Evolutionary conservation across 1,140 invertebrate genomes (phyloP).

Genomic region (Bombus superbus): DNA sequence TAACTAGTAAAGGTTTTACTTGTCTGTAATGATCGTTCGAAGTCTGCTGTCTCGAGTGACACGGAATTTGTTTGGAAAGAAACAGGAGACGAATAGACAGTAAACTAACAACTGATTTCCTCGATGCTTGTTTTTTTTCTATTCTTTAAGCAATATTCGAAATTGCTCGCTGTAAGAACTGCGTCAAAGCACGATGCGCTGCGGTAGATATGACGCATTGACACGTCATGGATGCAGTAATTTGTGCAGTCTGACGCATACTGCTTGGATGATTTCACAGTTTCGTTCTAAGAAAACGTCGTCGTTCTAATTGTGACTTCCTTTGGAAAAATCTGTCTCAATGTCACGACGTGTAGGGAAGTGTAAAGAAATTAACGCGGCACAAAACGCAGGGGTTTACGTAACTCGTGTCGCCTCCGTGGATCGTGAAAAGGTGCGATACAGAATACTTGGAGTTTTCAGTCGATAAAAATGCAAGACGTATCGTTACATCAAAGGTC

Average conservation of each 20-base stretch:
- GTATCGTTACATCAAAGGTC: neutral
- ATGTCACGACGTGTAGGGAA: neutral
- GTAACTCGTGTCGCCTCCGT: neutral
- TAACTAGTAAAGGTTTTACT: too few species aligned
- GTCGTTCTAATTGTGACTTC: neutral
- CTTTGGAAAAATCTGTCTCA: neutral
- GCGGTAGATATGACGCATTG: neutral
- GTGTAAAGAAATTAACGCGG: neutral
- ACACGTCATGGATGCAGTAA: constrained; percentile 12
- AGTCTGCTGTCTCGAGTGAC: too few species aligned
- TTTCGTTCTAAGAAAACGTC: neutral
- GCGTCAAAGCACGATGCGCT: neutral
- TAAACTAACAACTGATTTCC: neutral
- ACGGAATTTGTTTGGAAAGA: too few species aligned
- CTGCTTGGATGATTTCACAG: neutral
- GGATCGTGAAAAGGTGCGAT: neutral
- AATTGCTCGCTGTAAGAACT: neutral
- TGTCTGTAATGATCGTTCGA: too few species aligned
- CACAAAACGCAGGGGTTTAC: neutral
- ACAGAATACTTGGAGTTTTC: neutral
- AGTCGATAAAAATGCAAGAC: neutral
- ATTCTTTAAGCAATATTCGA: too few species aligned
- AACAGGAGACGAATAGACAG: too few species aligned
- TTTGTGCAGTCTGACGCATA: constrained; percentile 8
- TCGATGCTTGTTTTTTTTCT: too few species aligned